Percentiles rank a stretch among this genome's conserved stretches.
Conservation (phyloP, 2,113 vertebrate genomes). For the Mastomys coucha region DNA sequence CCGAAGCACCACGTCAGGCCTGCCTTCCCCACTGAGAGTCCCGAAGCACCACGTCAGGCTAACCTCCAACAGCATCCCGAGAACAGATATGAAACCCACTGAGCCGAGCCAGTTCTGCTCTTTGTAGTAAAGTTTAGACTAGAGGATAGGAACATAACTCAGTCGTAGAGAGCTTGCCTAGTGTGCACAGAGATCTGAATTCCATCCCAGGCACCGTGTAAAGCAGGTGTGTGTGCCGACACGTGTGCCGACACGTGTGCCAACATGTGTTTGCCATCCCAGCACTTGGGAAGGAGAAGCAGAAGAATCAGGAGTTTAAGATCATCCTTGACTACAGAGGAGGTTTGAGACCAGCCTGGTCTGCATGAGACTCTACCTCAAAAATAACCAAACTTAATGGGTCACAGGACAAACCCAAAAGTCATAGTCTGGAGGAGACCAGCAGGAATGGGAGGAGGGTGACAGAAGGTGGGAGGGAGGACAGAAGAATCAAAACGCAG, state of each 20-base stretch:
- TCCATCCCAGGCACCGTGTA: neutral
- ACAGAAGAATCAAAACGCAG: neutral
- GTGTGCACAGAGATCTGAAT: neutral
- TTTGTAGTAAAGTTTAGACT: neutral
- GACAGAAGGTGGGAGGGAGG: too few species aligned
- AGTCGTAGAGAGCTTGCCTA: neutral
- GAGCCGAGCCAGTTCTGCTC: neutral
- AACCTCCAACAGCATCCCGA: neutral
- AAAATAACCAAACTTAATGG: neutral
- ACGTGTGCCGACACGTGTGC: neutral
- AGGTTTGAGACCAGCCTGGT: neutral
- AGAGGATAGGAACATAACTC: neutral
- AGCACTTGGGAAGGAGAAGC: neutral
- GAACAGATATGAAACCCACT: neutral
- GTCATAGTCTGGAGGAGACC: neutral
- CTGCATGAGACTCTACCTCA: neutral
- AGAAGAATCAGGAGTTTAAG: neutral
- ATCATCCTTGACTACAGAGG: neutral
- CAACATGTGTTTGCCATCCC: neutral
- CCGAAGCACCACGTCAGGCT: neutral
- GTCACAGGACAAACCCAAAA: neutral
- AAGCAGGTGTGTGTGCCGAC: rapidly evolving
- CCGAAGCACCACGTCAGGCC: neutral
- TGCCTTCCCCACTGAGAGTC: neutral
- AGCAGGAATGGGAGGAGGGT: neutral